phyloP scores from a whole-genome alignment of 1,140 invertebrate genomes.

The Sminthurinus signatus region DNA sequence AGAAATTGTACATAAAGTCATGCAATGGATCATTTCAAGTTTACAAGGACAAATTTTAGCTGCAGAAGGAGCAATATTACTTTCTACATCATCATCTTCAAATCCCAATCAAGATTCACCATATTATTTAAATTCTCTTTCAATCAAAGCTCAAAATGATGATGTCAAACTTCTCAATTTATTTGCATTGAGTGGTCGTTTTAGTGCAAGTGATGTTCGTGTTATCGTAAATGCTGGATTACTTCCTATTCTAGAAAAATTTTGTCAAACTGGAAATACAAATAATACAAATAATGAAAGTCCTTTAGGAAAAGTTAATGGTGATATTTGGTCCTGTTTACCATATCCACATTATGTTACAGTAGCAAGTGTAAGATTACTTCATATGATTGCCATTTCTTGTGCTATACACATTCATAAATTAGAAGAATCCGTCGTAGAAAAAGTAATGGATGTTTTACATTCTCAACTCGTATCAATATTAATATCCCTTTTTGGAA shows the following conservation, averaged over 20 bases:
- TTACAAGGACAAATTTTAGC: constrained; percentile 34
- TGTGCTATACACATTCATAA: constrained; percentile 49
- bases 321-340: constrained; percentile 24
- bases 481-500: constrained; percentile 27
- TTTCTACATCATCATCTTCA: background rate
- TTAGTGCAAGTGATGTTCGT: constrained; percentile 54
- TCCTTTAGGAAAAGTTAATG: constrained; percentile 19
- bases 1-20: constrained; percentile 47
- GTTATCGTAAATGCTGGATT: constrained; percentile 55
- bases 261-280: constrained; percentile 41
- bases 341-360: constrained; percentile 41
- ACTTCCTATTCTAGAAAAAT: constrained; percentile 48
- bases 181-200: constrained; percentile 55
- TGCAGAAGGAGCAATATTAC: background rate
- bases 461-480: constrained; percentile 48
- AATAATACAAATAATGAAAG: background rate
- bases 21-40: constrained; percentile 41
- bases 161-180: constrained; percentile 49
- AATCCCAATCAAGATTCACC: background rate
- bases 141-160: constrained; percentile 21
- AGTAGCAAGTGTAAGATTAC: constrained; percentile 48
- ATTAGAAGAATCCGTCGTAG: constrained; percentile 48
- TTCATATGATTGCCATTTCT: constrained; percentile 55
- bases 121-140: no score
- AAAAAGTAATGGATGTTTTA: constrained; percentile 48